Base-by-base conservation (phyloP, 2,113 vertebrate genomes). In the Cairina moschata region DNA sequence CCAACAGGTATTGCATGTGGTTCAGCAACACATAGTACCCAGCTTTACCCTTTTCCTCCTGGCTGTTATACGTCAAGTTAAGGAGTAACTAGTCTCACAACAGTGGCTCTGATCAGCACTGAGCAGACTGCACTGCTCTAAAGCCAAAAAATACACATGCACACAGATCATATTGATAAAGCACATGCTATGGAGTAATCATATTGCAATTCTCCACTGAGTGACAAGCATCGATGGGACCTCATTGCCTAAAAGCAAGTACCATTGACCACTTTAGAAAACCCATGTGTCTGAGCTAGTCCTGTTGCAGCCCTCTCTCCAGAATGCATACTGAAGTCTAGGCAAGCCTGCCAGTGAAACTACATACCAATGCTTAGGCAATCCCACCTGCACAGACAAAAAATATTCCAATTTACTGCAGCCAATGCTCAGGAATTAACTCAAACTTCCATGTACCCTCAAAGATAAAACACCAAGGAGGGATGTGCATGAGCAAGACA, bases 141-240 rank as follows among this genome's bases (percentile, higher is more conserved):
- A 42, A 38, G 65, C 20, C 13, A 26, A 36, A 81, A 29, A 5
- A 6, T 8, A 31, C 2, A n/a, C 3, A 4, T 1, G 14, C 7
- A 26, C 32, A 28, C 16, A 50, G 31, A 36, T 23, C 23, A 6
- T 9, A 5, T 23, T 15, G 28, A 2, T 67, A 10, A 22, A 54
- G 21, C 32, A 6, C 0, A 2, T n/a, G 25, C 55, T 71, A 48
- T 1, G 11, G 10, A 17, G 31, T 26, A 68, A 32, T 1, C 2
- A 1, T 4, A 11, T 38, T 9, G 13, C 31, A 50, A 9, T 69
- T 52, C 3, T 44, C 14, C 1, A 4, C 17, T 42, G 29, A 40
- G 20, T 36, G 65, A 42, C 8, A 36, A 38, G 20, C 14, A 36
- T n/a, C 59, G 44, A 26, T 21, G 44, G 38, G 10, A 71, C 74